phyloP scores from a whole-genome alignment of 2,113 vertebrate species.

The Aspiorhynchus laticeps region DNA sequence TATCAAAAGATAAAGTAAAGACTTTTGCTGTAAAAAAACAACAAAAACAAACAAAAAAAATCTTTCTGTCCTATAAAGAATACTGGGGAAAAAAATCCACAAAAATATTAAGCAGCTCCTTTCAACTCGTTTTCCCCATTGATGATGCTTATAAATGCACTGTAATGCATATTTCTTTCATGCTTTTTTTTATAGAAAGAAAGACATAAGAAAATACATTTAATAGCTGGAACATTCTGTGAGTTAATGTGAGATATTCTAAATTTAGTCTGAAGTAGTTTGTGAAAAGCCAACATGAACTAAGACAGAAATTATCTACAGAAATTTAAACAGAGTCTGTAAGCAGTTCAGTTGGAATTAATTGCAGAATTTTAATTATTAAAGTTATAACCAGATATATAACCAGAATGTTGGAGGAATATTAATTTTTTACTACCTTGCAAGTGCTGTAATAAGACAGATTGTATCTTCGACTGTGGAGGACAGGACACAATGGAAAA shows the following conservation, averaged over 20 bases:
- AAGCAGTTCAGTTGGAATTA: background rate
- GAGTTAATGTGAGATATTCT: background rate
- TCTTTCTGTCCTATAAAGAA: too few species aligned
- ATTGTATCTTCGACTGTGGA: constrained; percentile 18
- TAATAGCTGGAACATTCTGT: background rate
- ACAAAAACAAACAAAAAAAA: too few species aligned
- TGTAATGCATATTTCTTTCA: background rate
- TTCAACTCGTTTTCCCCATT: background rate
- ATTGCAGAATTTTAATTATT: background rate
- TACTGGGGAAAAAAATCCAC: too few species aligned
- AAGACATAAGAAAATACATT: background rate
- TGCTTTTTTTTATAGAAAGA: background rate
- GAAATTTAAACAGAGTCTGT: background rate
- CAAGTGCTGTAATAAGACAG: background rate
- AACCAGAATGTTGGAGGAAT: background rate
- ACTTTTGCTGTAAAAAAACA: too few species aligned
- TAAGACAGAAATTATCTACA: background rate
- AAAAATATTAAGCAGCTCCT: too few species aligned
- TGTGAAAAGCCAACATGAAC: too few species aligned
- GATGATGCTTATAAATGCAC: background rate
- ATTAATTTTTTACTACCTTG: too few species aligned
- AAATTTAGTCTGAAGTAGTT: background rate
- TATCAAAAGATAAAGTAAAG: too few species aligned
- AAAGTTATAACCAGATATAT: background rate
- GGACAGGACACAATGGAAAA: constrained; percentile 26